Percentiles rank a stretch among this genome's conserved stretches.
phyloP scores from a whole-genome alignment of 2,797 vertebrate genomes.

The Alcedo quadribrachys region DNA sequence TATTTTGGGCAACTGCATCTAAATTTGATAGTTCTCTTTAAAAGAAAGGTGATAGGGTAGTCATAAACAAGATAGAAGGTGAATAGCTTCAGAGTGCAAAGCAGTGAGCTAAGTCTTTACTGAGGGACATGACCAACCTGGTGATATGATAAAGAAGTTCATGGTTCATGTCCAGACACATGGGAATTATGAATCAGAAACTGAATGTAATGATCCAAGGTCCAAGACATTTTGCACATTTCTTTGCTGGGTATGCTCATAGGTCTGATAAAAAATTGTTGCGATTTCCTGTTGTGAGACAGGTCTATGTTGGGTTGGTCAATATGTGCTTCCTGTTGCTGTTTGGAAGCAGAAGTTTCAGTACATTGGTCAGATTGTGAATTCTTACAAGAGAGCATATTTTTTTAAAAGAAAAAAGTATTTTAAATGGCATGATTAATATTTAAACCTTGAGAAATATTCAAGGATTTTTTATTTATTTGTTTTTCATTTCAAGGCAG shows the following conservation, averaged over 20 bases:
- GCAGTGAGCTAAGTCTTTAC: not conserved
- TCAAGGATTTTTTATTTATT: not conserved
- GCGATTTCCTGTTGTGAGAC: accelerated
- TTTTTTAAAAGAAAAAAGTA: not conserved
- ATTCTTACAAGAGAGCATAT: not conserved
- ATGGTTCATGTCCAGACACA: not conserved
- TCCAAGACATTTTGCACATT: not conserved
- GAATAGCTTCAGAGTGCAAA: not conserved
- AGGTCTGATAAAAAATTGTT: not conserved
- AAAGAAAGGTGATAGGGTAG: not conserved
- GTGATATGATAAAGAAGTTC: not conserved
- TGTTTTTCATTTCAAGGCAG: not conserved
- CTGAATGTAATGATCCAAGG: not conserved
- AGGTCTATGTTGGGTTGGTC: not conserved
- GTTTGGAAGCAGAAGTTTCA: not conserved
- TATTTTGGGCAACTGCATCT: not conserved
- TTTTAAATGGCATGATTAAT: not conserved
- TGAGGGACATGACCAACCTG: not conserved
- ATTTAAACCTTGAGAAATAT: not conserved
- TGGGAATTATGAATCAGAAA: not conserved
- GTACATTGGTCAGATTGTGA: not conserved
- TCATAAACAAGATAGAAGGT: not conserved
- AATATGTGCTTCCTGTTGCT: not conserved
- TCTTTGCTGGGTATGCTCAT: not conserved
- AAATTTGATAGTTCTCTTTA: not conserved